Evolutionary conservation across 2,797 vertebrate species (phyloP), one percentile per base, ranked within the genome.

Genomic region (Chelon labrosus): DNA sequence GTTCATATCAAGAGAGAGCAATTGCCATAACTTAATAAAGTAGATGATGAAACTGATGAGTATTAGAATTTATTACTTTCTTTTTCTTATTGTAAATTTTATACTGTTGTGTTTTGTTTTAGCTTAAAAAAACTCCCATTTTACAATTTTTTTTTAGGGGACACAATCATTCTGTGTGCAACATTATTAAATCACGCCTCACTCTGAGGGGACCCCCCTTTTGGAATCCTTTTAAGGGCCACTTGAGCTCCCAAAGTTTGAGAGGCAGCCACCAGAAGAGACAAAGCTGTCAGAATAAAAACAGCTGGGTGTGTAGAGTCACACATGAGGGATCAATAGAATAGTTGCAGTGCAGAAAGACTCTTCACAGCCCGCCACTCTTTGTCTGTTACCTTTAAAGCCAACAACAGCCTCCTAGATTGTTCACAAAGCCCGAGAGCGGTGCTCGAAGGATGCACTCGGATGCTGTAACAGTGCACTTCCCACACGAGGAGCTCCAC

Each of bases 341-440:
- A 82, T 66, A 83, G 85, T 80, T 72, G 62, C 73, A 79, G 65
- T 22, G 60, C 72, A 80, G 81, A 35, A 55, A 64, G 67, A 19
- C 73, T 66, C 64, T 75, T 68, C 27, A 77, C 73, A 85, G 54
- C 62, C 74, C 51, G 8, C 7, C 35, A 27, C 72, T 74, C 41
- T 65, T 58, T 53, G 60, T 81, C 77, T 82, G 75, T 49, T 73
- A 27, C 79, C 63, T 70, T 70, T 52, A 75, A 64, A 73, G 73
- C 66, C 53, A 54, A 53, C 70, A 72, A 41, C 65, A 64, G 63
- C 25, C 35, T 46, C 54, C 65, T 2, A 25, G 49, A 58, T 59
- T 55, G 59, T 1, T 68, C 51, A 85, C 77, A 69, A 77, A 85
- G 76, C 79, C 77, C 63, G 39, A 3, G 70, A 89, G 85, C 73